phyloP scores from a whole-genome alignment of 2,888 invertebrate genomes.

The Saturnia japonica region DNA sequence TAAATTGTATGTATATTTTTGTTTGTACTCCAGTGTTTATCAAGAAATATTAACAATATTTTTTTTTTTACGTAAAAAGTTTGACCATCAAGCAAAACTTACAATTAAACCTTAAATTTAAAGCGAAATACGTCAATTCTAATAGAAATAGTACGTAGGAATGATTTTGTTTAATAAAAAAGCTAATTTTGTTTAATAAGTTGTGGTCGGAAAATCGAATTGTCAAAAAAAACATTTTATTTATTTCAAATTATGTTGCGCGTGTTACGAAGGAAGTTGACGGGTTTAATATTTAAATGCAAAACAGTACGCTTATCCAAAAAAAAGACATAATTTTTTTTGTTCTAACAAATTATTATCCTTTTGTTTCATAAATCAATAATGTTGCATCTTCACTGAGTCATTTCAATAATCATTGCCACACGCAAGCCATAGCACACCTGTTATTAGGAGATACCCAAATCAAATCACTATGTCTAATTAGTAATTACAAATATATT shows the following conservation, averaged over 20 bases:
- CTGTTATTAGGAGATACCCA: background rate
- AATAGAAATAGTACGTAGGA: background rate
- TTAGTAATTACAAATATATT: slow-evolving; percentile 19
- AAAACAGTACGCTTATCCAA: background rate
- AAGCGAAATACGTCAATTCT: background rate
- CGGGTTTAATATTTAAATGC: background rate
- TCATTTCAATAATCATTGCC: background rate
- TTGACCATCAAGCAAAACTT: no score
- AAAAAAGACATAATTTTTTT: no score
- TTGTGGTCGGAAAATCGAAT: no score
- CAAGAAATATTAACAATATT: no score
- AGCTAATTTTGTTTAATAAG: no score
- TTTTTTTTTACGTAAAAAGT: no score
- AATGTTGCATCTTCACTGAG: background rate
- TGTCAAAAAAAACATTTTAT: no score
- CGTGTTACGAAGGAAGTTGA: no score
- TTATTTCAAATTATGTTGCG: no score
- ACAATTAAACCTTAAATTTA: background rate
- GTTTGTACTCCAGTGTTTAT: no score
- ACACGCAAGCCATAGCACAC: background rate
- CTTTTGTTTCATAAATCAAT: slow-evolving; percentile 5
- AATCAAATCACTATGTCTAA: background rate
- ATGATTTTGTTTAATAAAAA: no score
- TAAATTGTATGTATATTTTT: no score
- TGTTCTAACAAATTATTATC: background rate